Evolutionary conservation across 2,888 invertebrate species (phyloP).

Genomic region (Andrena marginata): DNA sequence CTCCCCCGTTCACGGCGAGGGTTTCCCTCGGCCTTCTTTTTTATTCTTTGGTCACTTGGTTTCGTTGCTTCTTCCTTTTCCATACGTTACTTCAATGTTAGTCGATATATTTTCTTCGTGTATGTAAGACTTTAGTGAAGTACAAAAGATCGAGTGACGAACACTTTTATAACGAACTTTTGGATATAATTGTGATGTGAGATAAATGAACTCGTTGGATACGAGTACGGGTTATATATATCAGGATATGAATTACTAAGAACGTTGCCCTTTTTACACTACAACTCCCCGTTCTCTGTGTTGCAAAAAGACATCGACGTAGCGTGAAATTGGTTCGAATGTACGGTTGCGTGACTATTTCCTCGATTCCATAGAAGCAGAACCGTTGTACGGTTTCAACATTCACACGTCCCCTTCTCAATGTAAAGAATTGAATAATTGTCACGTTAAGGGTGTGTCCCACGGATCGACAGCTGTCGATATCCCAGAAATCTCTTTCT

Average conservation of each 20-base stretch:
- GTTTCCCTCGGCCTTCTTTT: neutral
- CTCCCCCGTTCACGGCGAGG: neutral
- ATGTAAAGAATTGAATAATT: conserved; percentile 45
- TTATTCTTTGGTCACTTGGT: neutral
- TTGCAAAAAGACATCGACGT: too few species aligned
- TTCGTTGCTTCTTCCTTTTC: neutral
- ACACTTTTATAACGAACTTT: too few species aligned
- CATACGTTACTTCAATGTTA: neutral
- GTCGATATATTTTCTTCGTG: too few species aligned
- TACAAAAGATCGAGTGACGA: too few species aligned
- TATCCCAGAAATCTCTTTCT: conserved; percentile 25
- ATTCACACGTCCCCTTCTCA: neutral
- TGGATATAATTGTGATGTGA: too few species aligned
- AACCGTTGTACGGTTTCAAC: neutral
- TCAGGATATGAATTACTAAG: too few species aligned
- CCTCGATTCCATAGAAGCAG: neutral
- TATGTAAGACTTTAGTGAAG: too few species aligned
- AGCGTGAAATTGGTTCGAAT: conserved; percentile 4
- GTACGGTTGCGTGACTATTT: neutral
- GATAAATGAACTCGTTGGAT: too few species aligned
- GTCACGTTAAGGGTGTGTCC: conserved; percentile 5
- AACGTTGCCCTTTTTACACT: too few species aligned
- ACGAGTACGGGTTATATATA: too few species aligned
- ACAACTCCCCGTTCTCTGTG: too few species aligned
- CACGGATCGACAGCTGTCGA: conserved; percentile 45